Evolutionary conservation across 2,888 invertebrate species (phyloP), one percentile per base, ranked within the genome.

Genomic region (Copidosoma aretas): DNA sequence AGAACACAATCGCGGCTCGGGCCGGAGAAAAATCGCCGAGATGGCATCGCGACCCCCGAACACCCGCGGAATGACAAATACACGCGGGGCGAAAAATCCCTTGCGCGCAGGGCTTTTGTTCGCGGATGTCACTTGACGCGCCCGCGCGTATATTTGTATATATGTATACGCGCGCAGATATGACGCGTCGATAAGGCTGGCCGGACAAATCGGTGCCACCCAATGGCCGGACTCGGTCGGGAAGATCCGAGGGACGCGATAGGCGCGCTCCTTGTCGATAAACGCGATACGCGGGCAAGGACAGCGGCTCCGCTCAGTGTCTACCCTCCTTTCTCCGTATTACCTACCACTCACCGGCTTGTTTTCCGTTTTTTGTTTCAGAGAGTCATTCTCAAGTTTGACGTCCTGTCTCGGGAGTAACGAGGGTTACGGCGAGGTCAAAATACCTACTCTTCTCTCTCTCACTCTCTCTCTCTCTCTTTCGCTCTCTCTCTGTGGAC

Each of bases 161-260:
- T n/a, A n/a, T n/a, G n/a, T n/a, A n/a, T n/a, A n/a, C 81, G 80
- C 81, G 80, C 78, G 79, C 43, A 4, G 41, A 32, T 54, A n/a
- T 57, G 25, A 10, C 24, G 21, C 22, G 10, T 21, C 57, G 83
- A 83, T 83, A 83, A 83, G 79, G 64, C 79, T 74, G 75, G 12
- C 19, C 79, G 77, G 80, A 83, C 82, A 83, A 83, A 83, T 83
- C 81, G 82, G 79, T 83, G 81, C 83, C 83, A 82, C 82, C 82
- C 79, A 82, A 81, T 78, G 79, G 70, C 72, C 79, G 78, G 77
- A 76, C 76, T 78, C 76, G 78, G 76, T 75, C 79, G 77, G 77
- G 75, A 63, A 78, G 81, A 82, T 82, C 82, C 75, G 73, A 49
- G 52, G 66, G 59, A 70, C 49, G 49, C 73, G 81, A 81, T 81